Conservation (phyloP, 2,888 invertebrate genomes). For the Lycia hirtaria region DNA sequence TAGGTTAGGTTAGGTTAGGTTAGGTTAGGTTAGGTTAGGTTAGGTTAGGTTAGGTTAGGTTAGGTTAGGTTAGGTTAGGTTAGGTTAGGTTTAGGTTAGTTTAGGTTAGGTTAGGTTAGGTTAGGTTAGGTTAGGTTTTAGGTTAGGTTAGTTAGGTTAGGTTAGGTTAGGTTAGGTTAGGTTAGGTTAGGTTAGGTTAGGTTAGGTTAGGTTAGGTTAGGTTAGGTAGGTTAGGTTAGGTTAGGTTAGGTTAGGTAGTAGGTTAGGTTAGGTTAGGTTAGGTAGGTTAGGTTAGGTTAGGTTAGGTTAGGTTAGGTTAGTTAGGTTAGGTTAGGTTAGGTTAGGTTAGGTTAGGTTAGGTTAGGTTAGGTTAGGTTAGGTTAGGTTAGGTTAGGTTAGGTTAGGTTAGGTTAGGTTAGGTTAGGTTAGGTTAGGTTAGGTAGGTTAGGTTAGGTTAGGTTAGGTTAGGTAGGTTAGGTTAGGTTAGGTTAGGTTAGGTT, state of each 20-base stretch:
- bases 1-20: conserved; percentile 29
- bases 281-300: conserved; percentile 25
- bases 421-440: conserved; percentile 33
- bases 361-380: conserved; percentile 27
- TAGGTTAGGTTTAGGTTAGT: conserved; percentile 8
- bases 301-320: conserved; percentile 28
- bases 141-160: conserved; percentile 19
- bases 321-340: conserved; percentile 27
- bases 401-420: conserved; percentile 31
- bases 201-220: conserved; percentile 15
- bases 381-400: conserved; percentile 37
- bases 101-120: conserved; percentile 16
- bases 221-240: conserved; percentile 16
- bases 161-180: conserved; percentile 21
- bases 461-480: conserved; percentile 33
- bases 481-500: conserved; percentile 30
- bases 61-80: conserved; percentile 14
- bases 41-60: conserved; percentile 12
- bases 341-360: conserved; percentile 32
- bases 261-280: conserved; percentile 21
- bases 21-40: conserved; percentile 14
- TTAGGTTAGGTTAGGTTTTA: conserved; percentile 21
- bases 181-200: conserved; percentile 18
- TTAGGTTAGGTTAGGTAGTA: too few relatives aligned
- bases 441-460: conserved; percentile 34